These are phyloP conservation scores for Heliconius erato DNA, from an alignment of 2,888 invertebrate species.

Conservation along the genomic window DNA sequence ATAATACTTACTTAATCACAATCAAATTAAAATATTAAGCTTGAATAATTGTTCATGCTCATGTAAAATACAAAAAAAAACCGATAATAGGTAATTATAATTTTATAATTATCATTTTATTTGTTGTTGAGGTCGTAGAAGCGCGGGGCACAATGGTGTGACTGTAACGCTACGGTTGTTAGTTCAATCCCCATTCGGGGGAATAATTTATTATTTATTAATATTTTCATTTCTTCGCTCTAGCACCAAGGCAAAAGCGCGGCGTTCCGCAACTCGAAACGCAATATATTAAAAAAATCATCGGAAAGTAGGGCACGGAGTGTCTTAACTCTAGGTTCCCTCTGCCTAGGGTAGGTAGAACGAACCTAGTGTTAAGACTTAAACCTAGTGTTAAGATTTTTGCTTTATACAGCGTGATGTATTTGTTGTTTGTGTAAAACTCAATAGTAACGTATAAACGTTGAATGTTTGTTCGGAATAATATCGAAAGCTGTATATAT, in stretches of 20 bases:
- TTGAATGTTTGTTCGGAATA: conserved; percentile 60
- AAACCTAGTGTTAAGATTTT: no score
- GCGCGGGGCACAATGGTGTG: background rate
- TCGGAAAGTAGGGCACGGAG: background rate
- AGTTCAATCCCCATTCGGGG: background rate
- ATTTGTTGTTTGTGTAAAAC: conserved; percentile 14
- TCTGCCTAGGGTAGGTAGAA: background rate
- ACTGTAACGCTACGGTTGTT: background rate
- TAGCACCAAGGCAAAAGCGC: background rate
- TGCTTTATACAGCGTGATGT: background rate
- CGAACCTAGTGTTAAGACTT: no score
- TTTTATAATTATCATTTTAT: conserved; percentile 3
- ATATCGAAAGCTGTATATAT: conserved; percentile 81
- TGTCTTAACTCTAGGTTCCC: background rate
- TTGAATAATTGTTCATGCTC: conserved; percentile 6
- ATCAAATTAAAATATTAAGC: background rate
- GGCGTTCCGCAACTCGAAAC: background rate
- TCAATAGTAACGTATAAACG: conserved; percentile 58
- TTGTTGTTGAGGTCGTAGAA: background rate
- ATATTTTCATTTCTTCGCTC: background rate
- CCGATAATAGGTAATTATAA: no score
- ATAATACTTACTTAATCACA: background rate
- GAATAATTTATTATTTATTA: background rate
- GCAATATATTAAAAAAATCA: background rate
- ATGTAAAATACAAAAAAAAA: conserved; percentile 5